phyloP scores from a whole-genome alignment of 2,888 invertebrate species.

The Leptinotarsa haldemani region DNA sequence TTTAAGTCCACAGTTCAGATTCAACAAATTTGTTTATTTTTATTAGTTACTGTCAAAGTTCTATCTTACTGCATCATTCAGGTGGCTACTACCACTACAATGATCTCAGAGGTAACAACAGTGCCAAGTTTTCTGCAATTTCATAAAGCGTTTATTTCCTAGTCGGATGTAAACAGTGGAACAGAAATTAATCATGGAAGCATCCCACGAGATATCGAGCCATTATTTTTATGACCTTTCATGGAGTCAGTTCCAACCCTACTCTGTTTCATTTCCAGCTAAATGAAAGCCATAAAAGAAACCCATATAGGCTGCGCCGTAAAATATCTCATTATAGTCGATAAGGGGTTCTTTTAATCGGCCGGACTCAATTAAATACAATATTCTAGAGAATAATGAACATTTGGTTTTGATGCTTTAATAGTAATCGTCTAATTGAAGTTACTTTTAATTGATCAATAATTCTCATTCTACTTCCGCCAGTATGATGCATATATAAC shows the following conservation, averaged over 20 bases:
- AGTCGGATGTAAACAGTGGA: slow-evolving; percentile 12
- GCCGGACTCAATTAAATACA: slow-evolving; percentile 28
- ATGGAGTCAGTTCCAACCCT: slow-evolving; percentile 24
- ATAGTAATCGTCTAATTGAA: background rate
- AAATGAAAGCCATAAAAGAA: slow-evolving; percentile 39
- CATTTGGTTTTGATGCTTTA: background rate
- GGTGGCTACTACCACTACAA: too few relatives aligned
- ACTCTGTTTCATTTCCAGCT: slow-evolving; percentile 27
- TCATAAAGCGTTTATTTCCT: background rate
- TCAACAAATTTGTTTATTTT: too few relatives aligned
- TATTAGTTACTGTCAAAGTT: too few relatives aligned
- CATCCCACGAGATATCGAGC: slow-evolving; percentile 14
- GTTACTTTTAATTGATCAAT: too few relatives aligned
- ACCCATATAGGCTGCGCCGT: slow-evolving; percentile 29
- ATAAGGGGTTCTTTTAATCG: slow-evolving; percentile 38
- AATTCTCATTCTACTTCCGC: too few relatives aligned
- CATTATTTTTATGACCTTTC: slow-evolving; percentile 38
- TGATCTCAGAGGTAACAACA: too few relatives aligned
- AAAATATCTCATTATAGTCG: slow-evolving; percentile 39
- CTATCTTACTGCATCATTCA: too few relatives aligned
- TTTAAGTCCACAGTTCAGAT: too few relatives aligned
- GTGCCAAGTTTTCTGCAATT: background rate
- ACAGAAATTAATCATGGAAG: slow-evolving; percentile 20
- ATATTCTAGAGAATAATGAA: slow-evolving; percentile 17
- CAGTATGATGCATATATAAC: too few relatives aligned